phyloP scores from a whole-genome alignment of 2,888 invertebrate genomes.

The Odontomyia ornata region DNA sequence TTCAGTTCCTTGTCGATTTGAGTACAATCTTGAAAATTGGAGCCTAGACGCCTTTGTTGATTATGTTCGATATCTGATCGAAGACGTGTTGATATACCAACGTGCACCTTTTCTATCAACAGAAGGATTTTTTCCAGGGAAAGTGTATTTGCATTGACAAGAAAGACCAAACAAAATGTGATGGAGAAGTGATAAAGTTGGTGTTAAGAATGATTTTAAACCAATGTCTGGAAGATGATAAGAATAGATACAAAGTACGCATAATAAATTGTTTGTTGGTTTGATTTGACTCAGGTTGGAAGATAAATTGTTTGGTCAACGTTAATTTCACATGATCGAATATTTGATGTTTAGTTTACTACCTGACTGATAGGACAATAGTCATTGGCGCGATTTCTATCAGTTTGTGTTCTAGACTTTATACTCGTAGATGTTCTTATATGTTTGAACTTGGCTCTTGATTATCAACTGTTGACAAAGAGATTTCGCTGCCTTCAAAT shows the following conservation, averaged over 20 bases:
- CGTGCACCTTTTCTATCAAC: neutral
- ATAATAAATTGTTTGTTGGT: neutral
- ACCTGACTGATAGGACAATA: slow-evolving; percentile 31
- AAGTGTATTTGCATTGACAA: slow-evolving; percentile 27
- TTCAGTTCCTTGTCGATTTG: neutral
- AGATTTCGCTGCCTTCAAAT: neutral
- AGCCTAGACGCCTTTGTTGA: neutral
- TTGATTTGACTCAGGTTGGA: neutral
- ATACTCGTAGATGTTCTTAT: neutral
- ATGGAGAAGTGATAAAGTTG: slow-evolving; percentile 9
- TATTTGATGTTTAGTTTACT: neutral
- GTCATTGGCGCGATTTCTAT: neutral
- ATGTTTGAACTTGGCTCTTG: neutral
- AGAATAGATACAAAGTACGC: neutral
- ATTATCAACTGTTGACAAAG: slow-evolving; percentile 10
- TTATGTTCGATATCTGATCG: neutral
- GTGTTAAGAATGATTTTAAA: neutral
- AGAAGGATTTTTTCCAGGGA: slow-evolving; percentile 25
- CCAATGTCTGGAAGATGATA: slow-evolving; percentile 12
- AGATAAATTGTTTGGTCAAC: slow-evolving; percentile 12
- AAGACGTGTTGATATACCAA: neutral
- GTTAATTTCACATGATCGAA: slow-evolving; percentile 35
- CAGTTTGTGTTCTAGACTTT: neutral
- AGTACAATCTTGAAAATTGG: neutral
- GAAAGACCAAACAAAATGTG: neutral